Evolutionary conservation across 2,888 invertebrate genomes (phyloP), one percentile per base, ranked within the genome.

Genomic region (Aspidiotus rigidus): DNA sequence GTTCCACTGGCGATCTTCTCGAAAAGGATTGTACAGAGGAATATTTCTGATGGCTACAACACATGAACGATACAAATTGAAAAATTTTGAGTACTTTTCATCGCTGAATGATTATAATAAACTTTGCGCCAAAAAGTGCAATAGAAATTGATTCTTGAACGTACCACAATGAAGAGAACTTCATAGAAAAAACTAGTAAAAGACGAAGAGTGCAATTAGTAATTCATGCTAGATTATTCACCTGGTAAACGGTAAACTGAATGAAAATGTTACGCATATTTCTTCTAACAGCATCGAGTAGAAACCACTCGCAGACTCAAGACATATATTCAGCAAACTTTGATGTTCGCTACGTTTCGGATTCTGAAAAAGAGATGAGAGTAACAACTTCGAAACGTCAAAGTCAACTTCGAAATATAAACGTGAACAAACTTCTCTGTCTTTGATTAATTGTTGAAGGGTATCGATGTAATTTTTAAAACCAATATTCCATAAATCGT

Each of bases 381-480:
- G 57, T 13, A 44, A n/a, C 44, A 15, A 62, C 2, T 57, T 57
- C 16, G 7, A 16, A 61, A 39, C n/a, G n/a, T 44, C 44, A 56
- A 57, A 11, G 11, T n/a, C 2, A 17, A 15, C 10, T 44, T n/a
- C 13, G 28, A 2, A 49, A n/a, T 42, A 15, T 6, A 61, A 64
- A 54, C 15, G 40, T 15, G 16, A 66, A 57, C 15, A 5, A n/a
- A 57, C 88, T 82, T 89, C 90, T 75, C 87, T 87, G 76, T 91
- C 90, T 76, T 89, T 88, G 15, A 87, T 84, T 74, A 87, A 84
- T 64, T 84, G 83, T 77, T 92, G 92, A 71, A 92, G 78, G 2
- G 84, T 83, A 69, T 86, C 88, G 77, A 93, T 92, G 78, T 90
- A 89, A 79, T 89, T 89, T 78, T 91, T 91, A 80, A 93, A 92